Evolutionary conservation across 2,888 invertebrate species (phyloP).

Genomic region (Apodemia mormo): DNA sequence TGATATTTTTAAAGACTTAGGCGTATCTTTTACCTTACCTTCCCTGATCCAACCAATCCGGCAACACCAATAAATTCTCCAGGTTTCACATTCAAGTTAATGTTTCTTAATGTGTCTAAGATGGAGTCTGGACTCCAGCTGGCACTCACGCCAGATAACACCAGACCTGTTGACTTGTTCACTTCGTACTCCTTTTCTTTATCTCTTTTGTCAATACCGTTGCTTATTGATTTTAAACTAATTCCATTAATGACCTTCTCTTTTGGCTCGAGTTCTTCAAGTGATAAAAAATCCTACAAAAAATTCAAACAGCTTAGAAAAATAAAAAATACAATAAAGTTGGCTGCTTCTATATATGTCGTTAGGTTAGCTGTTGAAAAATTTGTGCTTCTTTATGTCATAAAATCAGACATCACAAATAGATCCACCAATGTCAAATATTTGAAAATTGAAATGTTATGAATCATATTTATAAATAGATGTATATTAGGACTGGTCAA

Average conservation of each 20-base stretch:
- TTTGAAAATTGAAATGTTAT: too few relatives aligned
- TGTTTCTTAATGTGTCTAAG: constrained; percentile 78
- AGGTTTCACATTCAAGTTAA: constrained; percentile 73
- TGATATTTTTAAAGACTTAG: too few relatives aligned
- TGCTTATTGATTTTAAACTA: constrained; percentile 43
- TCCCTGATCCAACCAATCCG: constrained; percentile 90
- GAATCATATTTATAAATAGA: too few relatives aligned
- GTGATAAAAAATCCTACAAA: constrained; percentile 63
- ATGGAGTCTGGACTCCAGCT: constrained; percentile 70
- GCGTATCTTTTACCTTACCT: constrained; percentile 62
- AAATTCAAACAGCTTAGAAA: too few relatives aligned
- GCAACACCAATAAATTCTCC: constrained; percentile 85
- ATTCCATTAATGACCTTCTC: constrained; percentile 45
- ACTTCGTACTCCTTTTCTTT: constrained; percentile 51
- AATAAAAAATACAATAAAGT: too few relatives aligned
- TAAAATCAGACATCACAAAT: too few relatives aligned
- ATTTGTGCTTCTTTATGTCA: too few relatives aligned
- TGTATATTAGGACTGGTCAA: too few relatives aligned
- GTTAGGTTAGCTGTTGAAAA: too few relatives aligned
- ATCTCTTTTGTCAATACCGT: constrained; percentile 53
- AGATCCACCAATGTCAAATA: too few relatives aligned
- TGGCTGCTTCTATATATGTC: too few relatives aligned
- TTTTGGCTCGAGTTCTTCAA: constrained; percentile 62
- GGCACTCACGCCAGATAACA: constrained; percentile 65
- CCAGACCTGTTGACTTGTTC: constrained; percentile 54